Evolutionary conservation across 2,888 invertebrate genomes (phyloP), one percentile per base, ranked within the genome.

Genomic region (Sussaba pulchella): DNA sequence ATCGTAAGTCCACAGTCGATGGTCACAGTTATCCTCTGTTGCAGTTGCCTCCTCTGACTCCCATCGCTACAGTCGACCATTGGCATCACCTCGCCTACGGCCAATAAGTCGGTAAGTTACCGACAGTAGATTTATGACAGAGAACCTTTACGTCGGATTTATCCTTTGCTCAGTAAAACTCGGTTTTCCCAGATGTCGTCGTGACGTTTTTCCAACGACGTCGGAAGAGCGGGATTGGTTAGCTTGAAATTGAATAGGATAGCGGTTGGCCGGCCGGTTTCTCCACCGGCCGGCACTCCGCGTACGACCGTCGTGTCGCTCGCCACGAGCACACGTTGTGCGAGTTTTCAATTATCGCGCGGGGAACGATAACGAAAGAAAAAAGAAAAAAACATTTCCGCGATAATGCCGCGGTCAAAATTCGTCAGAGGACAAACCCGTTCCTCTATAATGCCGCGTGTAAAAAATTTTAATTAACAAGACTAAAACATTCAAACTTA

Each of bases 291-390:
- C 87, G 88, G 91, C 90, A 91, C 88, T 91, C 87, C 84, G 90
- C 89, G 90, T 86, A 87, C 88, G 87, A 86, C 87, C 89, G 90
- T 87, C 90, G 90, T 84, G 88, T 85, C 88, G 90, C 80, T 82
- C 86, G 86, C 84, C 82, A 74, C 81, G 81, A 52, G 77, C 70
- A 66, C 66, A 61, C 72, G 74, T 54, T 57, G 50, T 52, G 31
- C 64, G 64, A 57, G 80, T 81, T 82, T 82, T 78, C 21, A 71
- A 47, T 47, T 45, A 12, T 47, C 24, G 26, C n/a, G 21, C n/a
- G 45, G 45, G 50, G n/a, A 24, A 41, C 61, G n/a, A 63, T n/a
- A 19, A 17, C 36, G 26, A 10, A 61, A 12, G 19, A 26, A 36
- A n/a, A 36, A 45, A 70, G 57, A 47, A 70, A 61, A 78, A 26